Evolutionary conservation across 2,113 vertebrate genomes (phyloP).

Genomic region (Asarcornis scutulata): DNA sequence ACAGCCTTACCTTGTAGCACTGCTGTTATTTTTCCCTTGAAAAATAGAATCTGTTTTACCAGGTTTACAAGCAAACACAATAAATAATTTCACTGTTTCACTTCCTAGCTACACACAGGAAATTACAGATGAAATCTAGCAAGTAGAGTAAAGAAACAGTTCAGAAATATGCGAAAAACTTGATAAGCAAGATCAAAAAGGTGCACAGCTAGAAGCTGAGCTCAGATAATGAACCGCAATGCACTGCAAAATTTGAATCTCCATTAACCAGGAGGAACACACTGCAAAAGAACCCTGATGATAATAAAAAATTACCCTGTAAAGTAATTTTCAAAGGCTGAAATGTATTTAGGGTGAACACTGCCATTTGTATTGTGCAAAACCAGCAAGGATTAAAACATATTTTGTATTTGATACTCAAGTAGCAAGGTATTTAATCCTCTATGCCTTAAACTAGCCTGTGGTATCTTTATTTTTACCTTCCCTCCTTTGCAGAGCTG

Average conservation of each 20-base stretch:
- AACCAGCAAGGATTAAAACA: background rate
- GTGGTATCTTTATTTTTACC: background rate
- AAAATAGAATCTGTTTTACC: background rate
- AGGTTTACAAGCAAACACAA: background rate
- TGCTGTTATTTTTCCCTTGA: background rate
- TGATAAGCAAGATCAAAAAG: background rate
- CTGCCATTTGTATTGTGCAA: background rate
- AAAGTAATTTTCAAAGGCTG: background rate
- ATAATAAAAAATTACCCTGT: background rate
- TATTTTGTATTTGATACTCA: background rate
- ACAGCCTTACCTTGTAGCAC: background rate
- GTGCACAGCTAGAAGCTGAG: background rate
- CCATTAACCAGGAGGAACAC: background rate
- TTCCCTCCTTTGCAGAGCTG: background rate
- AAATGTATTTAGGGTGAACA: background rate
- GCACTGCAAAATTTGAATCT: background rate
- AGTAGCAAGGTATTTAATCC: background rate
- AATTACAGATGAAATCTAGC: background rate
- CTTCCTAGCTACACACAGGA: background rate
- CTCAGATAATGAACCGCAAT: background rate
- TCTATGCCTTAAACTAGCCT: background rate
- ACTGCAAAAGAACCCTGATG: background rate
- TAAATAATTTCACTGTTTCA: background rate
- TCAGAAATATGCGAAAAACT: background rate
- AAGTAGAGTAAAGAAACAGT: background rate